These are phyloP conservation scores for Hypocryptadius cinnamomeus DNA, from an alignment of 2,113 vertebrate species.

Conservation along the genomic window DNA sequence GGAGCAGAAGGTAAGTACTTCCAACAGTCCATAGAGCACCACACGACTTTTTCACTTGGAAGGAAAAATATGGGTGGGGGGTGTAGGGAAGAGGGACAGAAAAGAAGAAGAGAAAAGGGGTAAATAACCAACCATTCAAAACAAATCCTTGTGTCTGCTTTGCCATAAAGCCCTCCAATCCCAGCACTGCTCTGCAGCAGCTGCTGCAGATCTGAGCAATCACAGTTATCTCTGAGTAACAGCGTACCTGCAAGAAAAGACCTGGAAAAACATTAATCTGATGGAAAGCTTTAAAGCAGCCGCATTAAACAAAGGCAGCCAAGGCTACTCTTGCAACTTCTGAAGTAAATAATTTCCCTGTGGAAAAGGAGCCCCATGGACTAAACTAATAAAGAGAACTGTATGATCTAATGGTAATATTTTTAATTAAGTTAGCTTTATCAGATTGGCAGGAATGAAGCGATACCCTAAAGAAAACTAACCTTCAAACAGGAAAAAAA, in stretches of 20 bases:
- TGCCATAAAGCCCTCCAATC: neutral
- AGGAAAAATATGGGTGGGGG: neutral
- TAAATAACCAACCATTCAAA: neutral
- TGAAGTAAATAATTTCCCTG: conserved; percentile 61
- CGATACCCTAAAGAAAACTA: conserved; percentile 52
- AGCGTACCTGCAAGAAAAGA: conserved; percentile 43
- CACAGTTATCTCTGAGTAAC: conserved; percentile 30
- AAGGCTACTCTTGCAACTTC: conserved; percentile 25
- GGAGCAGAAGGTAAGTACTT: neutral
- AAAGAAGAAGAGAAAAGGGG: neutral
- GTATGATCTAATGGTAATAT: conserved; percentile 62
- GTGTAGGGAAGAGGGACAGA: neutral
- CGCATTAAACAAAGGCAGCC: conserved; percentile 44
- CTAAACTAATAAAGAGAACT: conserved; percentile 54
- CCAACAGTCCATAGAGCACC: neutral
- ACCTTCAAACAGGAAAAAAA: conserved; percentile 14
- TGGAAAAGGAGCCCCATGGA: conserved; percentile 38
- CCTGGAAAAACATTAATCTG: conserved; percentile 45
- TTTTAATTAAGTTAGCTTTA: conserved; percentile 64
- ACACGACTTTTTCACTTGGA: neutral
- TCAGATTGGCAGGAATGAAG: conserved; percentile 52
- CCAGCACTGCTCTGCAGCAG: neutral
- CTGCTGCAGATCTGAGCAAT: neutral
- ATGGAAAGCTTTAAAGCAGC: conserved; percentile 48
- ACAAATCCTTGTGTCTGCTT: neutral